Conservation (phyloP, 1,140 invertebrate species). For the Macrobrachium nipponense region DNA sequence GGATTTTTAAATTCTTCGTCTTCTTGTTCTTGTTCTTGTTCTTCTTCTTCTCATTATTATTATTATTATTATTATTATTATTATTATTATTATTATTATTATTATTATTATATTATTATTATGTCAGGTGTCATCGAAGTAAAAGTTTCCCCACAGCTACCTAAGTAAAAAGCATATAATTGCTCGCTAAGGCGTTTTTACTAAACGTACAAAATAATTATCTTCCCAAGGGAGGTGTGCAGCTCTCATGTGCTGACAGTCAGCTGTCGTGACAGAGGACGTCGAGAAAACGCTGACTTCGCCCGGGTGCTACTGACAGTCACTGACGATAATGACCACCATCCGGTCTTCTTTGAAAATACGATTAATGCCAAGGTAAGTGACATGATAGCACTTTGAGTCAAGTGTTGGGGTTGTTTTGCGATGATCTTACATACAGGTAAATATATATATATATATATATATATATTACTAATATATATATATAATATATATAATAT, state of each 20-base stretch:
- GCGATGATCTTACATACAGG: too few relatives aligned
- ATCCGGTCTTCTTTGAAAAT: constrained; percentile 68
- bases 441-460: neutral
- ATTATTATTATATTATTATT: too few relatives aligned
- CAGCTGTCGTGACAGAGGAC: constrained; percentile 57
- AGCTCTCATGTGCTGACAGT: constrained; percentile 53
- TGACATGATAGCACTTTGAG: neutral
- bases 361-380: constrained; percentile 65
- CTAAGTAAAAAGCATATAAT: too few relatives aligned
- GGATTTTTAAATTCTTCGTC: too few relatives aligned
- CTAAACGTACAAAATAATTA: neutral
- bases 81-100: too few relatives aligned
- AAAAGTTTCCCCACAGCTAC: neutral
- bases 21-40: too few relatives aligned
- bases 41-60: too few relatives aligned
- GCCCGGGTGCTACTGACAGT: constrained; percentile 83
- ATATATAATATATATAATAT: neutral
- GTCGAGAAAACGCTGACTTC: constrained; percentile 49
- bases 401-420: neutral
- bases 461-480: neutral
- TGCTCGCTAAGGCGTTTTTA: too few relatives aligned
- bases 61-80: too few relatives aligned
- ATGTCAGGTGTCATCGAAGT: too few relatives aligned
- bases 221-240: constrained; percentile 47
- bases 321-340: constrained; percentile 93